Conservation (phyloP, 2,888 invertebrate genomes). For the Agrotis ipsilon region DNA sequence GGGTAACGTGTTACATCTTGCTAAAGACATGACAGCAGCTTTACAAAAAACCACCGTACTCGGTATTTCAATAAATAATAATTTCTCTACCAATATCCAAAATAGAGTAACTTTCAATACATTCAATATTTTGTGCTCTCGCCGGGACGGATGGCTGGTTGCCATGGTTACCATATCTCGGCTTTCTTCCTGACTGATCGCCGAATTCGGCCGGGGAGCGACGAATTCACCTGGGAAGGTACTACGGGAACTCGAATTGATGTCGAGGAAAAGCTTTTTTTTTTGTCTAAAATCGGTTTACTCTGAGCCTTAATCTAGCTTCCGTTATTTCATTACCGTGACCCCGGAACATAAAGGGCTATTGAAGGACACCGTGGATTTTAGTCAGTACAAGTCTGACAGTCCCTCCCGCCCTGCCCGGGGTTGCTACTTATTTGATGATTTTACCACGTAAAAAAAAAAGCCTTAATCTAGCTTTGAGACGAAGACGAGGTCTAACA, state of each 20-base stretch:
- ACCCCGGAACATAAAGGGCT: too few relatives aligned
- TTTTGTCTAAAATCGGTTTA: neutral
- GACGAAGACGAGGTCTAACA: too few relatives aligned
- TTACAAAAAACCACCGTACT: neutral
- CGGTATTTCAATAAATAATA: conserved; percentile 32
- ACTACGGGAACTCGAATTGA: conserved; percentile 29
- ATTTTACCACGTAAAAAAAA: too few relatives aligned
- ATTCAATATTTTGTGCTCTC: conserved; percentile 52
- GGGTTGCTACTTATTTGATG: too few relatives aligned
- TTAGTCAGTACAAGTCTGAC: too few relatives aligned
- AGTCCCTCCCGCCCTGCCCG: too few relatives aligned
- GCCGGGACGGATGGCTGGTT: conserved; percentile 63
- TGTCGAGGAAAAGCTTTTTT: conserved; percentile 4
- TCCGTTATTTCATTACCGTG: too few relatives aligned
- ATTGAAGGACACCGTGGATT: too few relatives aligned
- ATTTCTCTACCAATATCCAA: conserved; percentile 12
- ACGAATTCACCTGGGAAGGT: conserved; percentile 40
- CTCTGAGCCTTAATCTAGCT: too few relatives aligned
- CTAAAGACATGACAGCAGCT: too few relatives aligned
- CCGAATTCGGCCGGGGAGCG: conserved; percentile 62
- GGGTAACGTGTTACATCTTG: too few relatives aligned
- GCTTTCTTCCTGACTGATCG: conserved; percentile 84
- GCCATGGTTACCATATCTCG: conserved; percentile 83
- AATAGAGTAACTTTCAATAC: conserved; percentile 18
- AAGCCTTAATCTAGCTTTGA: too few relatives aligned